Conservation (phyloP, 2,797 vertebrate species). For the Myotis findleyi region DNA sequence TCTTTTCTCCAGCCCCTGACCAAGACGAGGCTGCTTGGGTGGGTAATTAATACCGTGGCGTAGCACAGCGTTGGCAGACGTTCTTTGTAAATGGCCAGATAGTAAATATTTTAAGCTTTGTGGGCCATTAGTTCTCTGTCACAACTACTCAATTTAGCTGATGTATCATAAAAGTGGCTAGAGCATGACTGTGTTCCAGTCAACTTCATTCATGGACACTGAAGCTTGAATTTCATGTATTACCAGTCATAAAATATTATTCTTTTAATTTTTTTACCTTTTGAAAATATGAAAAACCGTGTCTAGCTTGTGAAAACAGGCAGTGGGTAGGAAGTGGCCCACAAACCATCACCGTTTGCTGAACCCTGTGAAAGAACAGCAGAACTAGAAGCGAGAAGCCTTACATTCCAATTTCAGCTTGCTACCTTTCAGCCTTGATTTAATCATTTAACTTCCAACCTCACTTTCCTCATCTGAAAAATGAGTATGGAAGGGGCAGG, state of each 20-base stretch:
- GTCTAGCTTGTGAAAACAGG: not conserved
- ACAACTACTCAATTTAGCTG: not conserved
- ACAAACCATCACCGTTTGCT: not conserved
- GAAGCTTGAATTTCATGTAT: not conserved
- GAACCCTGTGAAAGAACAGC: not conserved
- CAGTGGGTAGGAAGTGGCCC: not conserved
- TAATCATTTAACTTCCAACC: not conserved
- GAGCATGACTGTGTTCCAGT: not conserved
- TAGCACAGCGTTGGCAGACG: rapidly evolving
- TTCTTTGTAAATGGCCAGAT: not conserved
- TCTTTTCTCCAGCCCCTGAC: not conserved
- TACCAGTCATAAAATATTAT: not conserved
- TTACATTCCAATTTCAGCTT: not conserved
- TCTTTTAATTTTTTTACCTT: not conserved
- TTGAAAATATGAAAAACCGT: not conserved
- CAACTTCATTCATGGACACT: not conserved
- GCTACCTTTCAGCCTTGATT: not conserved
- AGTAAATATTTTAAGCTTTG: not conserved
- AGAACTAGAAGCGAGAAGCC: not conserved
- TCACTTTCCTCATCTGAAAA: not conserved
- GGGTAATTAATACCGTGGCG: not conserved
- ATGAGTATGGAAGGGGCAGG: not conserved
- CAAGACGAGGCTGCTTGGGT: not conserved
- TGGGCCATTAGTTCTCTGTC: not conserved
- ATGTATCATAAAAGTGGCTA: not conserved